These are phyloP conservation scores for Raja brachyura DNA, from an alignment of 2,113 vertebrate species.

Conservation along the genomic window DNA sequence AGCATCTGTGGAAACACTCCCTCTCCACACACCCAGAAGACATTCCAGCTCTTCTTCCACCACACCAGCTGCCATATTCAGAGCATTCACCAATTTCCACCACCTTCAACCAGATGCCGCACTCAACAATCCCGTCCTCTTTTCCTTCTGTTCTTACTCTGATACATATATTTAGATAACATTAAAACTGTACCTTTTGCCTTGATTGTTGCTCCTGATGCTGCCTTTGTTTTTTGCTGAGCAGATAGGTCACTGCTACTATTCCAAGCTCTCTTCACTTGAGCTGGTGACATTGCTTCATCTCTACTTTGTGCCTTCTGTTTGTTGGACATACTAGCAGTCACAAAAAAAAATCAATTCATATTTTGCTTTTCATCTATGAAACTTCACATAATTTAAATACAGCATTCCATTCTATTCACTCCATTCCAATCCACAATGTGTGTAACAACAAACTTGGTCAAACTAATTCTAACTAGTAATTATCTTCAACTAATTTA, in stretches of 20 bases:
- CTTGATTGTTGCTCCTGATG: constrained; percentile 55
- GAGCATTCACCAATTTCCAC: no score
- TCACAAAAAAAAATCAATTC: constrained; percentile 39
- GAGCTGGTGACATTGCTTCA: constrained; percentile 55
- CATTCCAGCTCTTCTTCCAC: no score
- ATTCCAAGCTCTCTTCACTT: constrained; percentile 59
- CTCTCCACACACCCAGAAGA: no score
- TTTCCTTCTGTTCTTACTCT: not conserved
- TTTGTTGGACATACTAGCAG: constrained; percentile 65
- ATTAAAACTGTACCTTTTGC: constrained; percentile 61
- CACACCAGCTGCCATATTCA: no score
- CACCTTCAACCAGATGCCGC: no score
- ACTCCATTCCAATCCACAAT: not conserved
- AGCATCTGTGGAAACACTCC: no score
- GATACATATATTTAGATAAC: not conserved
- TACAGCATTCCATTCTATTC: not conserved
- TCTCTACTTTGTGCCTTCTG: constrained; percentile 53
- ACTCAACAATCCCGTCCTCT: no score
- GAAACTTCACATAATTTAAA: not conserved
- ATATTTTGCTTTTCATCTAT: no score
- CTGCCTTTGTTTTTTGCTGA: constrained; percentile 63
- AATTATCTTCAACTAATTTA: no score
- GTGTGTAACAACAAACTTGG: no score
- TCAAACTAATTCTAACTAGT: no score
- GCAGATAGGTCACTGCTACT: constrained; percentile 47